Evolutionary conservation across 2,888 invertebrate genomes (phyloP), one percentile per base, ranked within the genome.

Genomic region (Trachelus stipa): DNA sequence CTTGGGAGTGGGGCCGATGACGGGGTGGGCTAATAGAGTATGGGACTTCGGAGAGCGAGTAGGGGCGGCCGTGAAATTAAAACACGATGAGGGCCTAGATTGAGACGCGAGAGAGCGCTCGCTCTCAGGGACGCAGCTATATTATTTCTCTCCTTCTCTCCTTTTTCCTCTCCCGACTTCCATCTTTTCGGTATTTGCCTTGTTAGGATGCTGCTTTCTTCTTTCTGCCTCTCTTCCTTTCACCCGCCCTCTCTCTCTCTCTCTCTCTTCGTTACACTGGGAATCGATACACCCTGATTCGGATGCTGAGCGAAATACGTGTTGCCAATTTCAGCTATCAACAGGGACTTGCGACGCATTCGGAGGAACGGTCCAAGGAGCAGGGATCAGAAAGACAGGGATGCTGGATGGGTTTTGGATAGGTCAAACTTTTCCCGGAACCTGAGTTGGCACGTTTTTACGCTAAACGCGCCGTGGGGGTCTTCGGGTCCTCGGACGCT

Each of bases 41-140:
- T 56, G 56, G 56, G 6, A 56, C 56, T 56, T 23, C 1, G 56
- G 56, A 23, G 56, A 56, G 56, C 56, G 56, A 56, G 56, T 56
- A 56, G 84, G 86, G 34, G 34, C 34, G 74, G 86, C 89, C 89
- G 88, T 89, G 89, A 89, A 89, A 89, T 89, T 88, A 88, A 89
- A 89, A 88, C 87, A 88, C 86, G 88, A 88, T 85, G 88, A 87
- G 87, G 85, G 84, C 85, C 85, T 80, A 85, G 88, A 87, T 89
- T 88, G 87, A 88, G 89, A 89, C 85, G 86, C 85, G 79, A 75
- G 82, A 86, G 84, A 84, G 86, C 82, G 82, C 56, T 74, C 74
- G 76, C 78, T 75, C 37, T 77, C 86, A 87, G 85, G 84, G 85
- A 83, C 85, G 85, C 81, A 85, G 82, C 82, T 79, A 79, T 74